A percentile compares a stretch with the other conserved stretches of the same genome.
phyloP scores from a whole-genome alignment of 2,113 vertebrate species.

The Zingel zingel region DNA sequence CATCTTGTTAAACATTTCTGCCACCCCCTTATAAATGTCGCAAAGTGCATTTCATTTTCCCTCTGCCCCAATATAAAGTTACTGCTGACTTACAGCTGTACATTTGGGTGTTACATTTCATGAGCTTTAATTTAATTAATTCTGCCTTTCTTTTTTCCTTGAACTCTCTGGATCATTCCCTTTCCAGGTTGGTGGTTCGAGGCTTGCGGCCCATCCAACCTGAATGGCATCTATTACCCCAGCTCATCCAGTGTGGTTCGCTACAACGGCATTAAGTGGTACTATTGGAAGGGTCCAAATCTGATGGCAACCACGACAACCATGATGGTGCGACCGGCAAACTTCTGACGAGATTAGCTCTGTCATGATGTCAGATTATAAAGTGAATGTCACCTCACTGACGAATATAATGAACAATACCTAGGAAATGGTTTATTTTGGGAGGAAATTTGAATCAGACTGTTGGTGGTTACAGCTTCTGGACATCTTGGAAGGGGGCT shows the following conservation, averaged over 20 bases:
- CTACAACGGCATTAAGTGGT: slow-evolving; percentile 90
- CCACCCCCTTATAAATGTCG: slow-evolving; percentile 62
- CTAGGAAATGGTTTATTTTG: slow-evolving; percentile 18
- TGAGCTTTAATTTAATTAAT: slow-evolving; percentile 50
- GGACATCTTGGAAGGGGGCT: slow-evolving; percentile 19
- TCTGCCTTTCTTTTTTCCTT: slow-evolving; percentile 46
- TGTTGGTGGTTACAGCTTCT: slow-evolving; percentile 16
- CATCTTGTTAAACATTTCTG: slow-evolving; percentile 42
- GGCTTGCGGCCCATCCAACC: slow-evolving; percentile 88
- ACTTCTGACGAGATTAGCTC: slow-evolving; percentile 74
- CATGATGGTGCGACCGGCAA: slow-evolving; percentile 88
- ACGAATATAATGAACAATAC: slow-evolving; percentile 26
- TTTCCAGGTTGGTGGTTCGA: slow-evolving; percentile 90
- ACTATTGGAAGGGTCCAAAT: slow-evolving; percentile 89
- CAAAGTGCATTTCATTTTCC: slow-evolving; percentile 56
- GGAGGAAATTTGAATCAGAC: background rate
- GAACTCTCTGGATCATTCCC: slow-evolving; percentile 26
- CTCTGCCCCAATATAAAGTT: slow-evolving; percentile 59
- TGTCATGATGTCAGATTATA: background rate
- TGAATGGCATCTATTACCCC: slow-evolving; percentile 87
- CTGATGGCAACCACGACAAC: slow-evolving; percentile 83
- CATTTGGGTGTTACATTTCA: slow-evolving; percentile 60
- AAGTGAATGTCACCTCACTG: background rate
- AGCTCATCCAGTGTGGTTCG: slow-evolving; percentile 78
- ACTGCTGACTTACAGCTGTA: slow-evolving; percentile 59